Base-by-base conservation (phyloP, 1,140 invertebrate species). In the Drosophila burlai region DNA sequence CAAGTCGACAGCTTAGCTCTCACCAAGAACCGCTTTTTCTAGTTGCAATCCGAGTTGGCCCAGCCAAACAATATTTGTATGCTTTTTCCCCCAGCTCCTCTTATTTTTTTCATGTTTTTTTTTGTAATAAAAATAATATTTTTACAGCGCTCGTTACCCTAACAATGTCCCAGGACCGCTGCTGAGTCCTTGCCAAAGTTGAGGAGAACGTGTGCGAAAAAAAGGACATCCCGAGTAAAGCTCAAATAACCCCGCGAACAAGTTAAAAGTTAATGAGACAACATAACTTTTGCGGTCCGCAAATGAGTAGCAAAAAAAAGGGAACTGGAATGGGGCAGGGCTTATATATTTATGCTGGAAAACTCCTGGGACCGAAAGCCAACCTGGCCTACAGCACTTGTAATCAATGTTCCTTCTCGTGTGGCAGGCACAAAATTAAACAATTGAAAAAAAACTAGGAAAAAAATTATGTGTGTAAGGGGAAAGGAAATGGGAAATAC, bases 211-310 rank as follows among this genome's bases (percentile, higher is more conserved):
- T 34, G 73, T 21, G 60, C n/a, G 49, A 45, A 43, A 67, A 76
- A 81, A 76, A 18, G n/a, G 26, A 6, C 26, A 45, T 49, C 52
- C 54, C 47, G 45, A 77, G 76, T 67, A 81, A 76, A 74, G 80
- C 86, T 90, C 85, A 72, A 82, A 90, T 90, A 91, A 80, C 85
- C 86, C 54, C 66, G 84, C 66, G 46, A 84, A 77, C 82, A 86
- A 91, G 90, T 86, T 92, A 92, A 92, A 92, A 92, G 90, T 92
- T 92, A 92, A 92, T 92, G 90, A 92, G 90, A 92, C 90, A 92
- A 90, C 84, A 91, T 92, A 91, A 91, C 90, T 87, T 91, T 83
- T 85, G 87, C 58, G 87, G 87, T 84, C 68, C 55, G 69, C 61
- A 91, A 91, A 91, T 91, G 83, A 91, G 86, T 62, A 71, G 58